These are phyloP conservation scores for Acleris sparsana DNA, from an alignment of 2,888 invertebrate species.

Conservation along the genomic window DNA sequence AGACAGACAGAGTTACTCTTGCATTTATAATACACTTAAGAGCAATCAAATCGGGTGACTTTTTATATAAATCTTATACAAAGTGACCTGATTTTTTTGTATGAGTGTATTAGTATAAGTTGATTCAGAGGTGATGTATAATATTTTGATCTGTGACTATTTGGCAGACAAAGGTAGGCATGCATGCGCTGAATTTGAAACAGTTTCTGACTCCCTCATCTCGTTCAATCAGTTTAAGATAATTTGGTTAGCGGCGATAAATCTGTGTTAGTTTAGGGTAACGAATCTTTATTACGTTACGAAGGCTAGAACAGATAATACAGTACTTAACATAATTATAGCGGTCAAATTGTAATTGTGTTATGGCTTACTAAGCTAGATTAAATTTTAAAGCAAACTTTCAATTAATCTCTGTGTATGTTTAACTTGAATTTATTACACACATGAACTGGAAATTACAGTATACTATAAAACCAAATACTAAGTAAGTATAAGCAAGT, in stretches of 20 bases:
- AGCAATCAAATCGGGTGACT: no score
- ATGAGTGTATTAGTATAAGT: background rate
- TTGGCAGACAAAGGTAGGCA: conserved; percentile 43
- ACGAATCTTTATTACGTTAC: conserved; percentile 68
- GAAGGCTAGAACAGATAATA: conserved; percentile 62
- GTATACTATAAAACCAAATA: no score
- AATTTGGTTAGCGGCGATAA: conserved; percentile 80
- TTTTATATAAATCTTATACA: no score
- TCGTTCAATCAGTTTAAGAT: conserved; percentile 71
- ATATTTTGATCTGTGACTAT: conserved; percentile 4
- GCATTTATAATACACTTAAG: no score
- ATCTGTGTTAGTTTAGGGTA: conserved; percentile 73
- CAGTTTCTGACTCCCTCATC: conserved; percentile 61
- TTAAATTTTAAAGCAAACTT: background rate
- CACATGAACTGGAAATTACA: no score
- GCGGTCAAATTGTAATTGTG: conserved; percentile 60
- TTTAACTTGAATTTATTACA: no score
- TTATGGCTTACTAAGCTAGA: conserved; percentile 42
- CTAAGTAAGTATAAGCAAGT: no score
- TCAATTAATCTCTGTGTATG: no score
- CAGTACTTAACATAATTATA: conserved; percentile 63
- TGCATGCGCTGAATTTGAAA: conserved; percentile 62
- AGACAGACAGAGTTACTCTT: no score
- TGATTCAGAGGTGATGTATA: background rate
- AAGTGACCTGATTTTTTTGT: no score